Evolutionary conservation across 2,113 vertebrate genomes (phyloP).

Genomic region (Camarhynchus parvulus): DNA sequence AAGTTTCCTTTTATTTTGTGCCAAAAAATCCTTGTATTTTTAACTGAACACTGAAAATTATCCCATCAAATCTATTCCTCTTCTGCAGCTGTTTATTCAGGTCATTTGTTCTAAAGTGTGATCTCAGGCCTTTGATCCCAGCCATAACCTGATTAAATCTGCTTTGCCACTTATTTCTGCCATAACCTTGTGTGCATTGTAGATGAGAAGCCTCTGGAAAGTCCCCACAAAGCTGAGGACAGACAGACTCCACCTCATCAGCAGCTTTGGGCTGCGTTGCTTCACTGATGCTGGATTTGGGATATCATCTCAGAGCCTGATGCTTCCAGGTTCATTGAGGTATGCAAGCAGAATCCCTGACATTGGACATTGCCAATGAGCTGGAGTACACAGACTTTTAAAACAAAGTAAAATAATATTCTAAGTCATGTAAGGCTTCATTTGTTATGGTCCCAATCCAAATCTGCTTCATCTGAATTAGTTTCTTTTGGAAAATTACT

Average conservation of each 20-base stretch:
- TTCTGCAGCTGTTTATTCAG: not conserved
- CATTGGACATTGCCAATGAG: not conserved
- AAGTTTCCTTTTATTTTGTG: not conserved
- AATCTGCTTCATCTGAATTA: not conserved
- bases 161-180: not conserved
- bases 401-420: not conserved
- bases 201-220: not conserved
- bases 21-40: not conserved
- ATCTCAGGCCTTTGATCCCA: not conserved
- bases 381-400: not conserved
- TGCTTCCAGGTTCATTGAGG: conserved; percentile 66
- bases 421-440: not conserved
- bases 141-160: not conserved
- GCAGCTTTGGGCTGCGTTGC: conserved; percentile 44
- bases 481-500: not conserved
- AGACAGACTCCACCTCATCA: conserved; percentile 39
- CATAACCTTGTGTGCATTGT: not conserved
- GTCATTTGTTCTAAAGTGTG: not conserved
- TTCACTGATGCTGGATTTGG: conserved; percentile 60
- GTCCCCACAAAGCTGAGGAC: not conserved
- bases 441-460: not conserved
- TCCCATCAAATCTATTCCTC: not conserved
- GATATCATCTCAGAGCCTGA: conserved; percentile 58
- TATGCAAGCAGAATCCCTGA: conserved; percentile 40
- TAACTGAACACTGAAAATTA: not conserved